Base-by-base conservation (phyloP, 2,797 vertebrate species). In the Oophaga sylvatica region DNA sequence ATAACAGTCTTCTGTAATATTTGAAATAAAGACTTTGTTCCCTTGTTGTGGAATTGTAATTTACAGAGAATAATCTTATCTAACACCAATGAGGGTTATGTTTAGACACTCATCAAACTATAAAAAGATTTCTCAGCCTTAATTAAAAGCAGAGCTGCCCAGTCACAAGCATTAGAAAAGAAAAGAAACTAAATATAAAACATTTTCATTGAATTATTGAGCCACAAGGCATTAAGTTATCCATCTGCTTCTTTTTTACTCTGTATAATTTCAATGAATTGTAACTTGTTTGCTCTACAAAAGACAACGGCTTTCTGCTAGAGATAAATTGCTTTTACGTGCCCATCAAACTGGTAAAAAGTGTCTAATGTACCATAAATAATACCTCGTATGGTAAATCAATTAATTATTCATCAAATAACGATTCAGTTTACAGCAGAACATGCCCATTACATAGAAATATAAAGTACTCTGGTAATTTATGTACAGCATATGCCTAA, bases 161-260 rank as follows among this genome's bases (percentile, higher is more conserved):
- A 63, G 41, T 60, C 70, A 75, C 53, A 84, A 84, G 22, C 22
- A 75, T 84, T 29, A 63, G 45, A 76, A 83, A 65, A 48, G 0
- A 53, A 62, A 75, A 35, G n/a, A 17, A 84, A 48, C n/a, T 26
- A 17, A 63, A 75, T 15, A 76, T 83, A 75, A 84, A 73, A 22
- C 56, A 76, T 76, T 62, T 48, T 76, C 31, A 41, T 48, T 63
- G 35, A 76, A 53, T 63, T 31, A 75, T 73, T 62, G 63, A 76
- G 71, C 59, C 26, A 26, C 12, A 73, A 71, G 68, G 56, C 70
- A 60, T 56, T 75, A 62, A 22, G n/a, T n/a, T 63, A 76, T 53
- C 83, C 83, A 84, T 63, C 57, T 76, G 71, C 59, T 76, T 41
- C 71, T 53, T 35, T 84, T 45, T 71, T 56, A 48, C 57, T 84